phyloP scores from a whole-genome alignment of 2,888 invertebrate genomes.

The Caenorhabditis angaria region DNA sequence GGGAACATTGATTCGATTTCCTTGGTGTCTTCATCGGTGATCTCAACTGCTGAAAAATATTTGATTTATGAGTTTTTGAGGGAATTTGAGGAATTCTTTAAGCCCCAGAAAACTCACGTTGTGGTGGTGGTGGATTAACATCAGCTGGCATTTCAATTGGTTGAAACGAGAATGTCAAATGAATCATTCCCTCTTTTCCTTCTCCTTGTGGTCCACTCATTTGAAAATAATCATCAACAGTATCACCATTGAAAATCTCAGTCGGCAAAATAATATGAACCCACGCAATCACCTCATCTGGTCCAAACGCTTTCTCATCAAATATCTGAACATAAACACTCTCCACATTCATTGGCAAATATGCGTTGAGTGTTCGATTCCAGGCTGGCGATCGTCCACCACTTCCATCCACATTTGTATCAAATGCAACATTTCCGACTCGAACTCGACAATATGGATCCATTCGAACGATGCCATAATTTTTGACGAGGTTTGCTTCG shows the following conservation, averaged over 20 bases:
- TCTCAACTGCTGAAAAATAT: constrained; percentile 36
- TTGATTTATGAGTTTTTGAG: background rate
- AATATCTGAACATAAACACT: constrained; percentile 91
- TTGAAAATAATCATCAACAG: constrained; percentile 93
- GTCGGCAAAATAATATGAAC: constrained; percentile 87
- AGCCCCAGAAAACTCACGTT: constrained; percentile 12
- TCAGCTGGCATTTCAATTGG: constrained; percentile 50
- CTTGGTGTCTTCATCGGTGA: constrained; percentile 73
- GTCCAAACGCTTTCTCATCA: constrained; percentile 92
- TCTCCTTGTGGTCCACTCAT: constrained; percentile 94
- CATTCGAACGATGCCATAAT: constrained; percentile 68
- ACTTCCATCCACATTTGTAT: constrained; percentile 92
- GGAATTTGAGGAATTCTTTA: background rate
- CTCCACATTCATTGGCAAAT: constrained; percentile 87
- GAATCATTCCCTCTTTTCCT: constrained; percentile 89
- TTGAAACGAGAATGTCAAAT: constrained; percentile 83
- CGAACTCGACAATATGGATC: constrained; percentile 78
- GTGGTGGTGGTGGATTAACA: constrained; percentile 10
- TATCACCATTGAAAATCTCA: constrained; percentile 84
- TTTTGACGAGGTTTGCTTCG: constrained; percentile 70
- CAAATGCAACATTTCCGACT: constrained; percentile 91
- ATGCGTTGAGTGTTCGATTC: constrained; percentile 93
- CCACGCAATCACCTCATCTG: constrained; percentile 95
- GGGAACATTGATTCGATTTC: constrained; percentile 92
- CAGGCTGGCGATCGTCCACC: constrained; percentile 84